Percentiles rank a stretch among this genome's conserved stretches.
phyloP scores from a whole-genome alignment of 2,113 vertebrate genomes.

The Geococcyx californianus region DNA sequence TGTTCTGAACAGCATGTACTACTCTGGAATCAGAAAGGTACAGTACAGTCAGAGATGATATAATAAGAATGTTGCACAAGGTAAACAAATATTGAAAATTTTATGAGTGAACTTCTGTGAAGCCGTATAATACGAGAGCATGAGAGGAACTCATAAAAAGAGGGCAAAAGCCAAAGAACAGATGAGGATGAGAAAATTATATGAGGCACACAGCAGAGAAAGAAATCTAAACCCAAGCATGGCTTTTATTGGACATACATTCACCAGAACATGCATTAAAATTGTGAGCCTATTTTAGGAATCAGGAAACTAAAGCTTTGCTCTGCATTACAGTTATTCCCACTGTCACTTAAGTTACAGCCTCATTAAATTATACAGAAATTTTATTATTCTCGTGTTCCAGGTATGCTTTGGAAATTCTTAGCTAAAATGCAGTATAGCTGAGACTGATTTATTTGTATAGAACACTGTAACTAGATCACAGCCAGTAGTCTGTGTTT shows the following conservation, averaged over 20 bases:
- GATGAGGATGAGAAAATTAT: not conserved
- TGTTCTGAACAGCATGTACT: not conserved
- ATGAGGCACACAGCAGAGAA: not conserved
- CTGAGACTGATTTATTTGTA: constrained; percentile 4
- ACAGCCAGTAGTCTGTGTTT: not conserved
- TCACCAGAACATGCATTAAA: not conserved
- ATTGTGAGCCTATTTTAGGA: not conserved
- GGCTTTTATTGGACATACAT: not conserved
- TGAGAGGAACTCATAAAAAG: constrained; percentile 32
- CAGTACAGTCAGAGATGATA: constrained; percentile 4
- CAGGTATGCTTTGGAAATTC: not conserved
- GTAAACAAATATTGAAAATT: constrained; percentile 53
- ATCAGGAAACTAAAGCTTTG: not conserved
- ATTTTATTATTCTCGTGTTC: not conserved
- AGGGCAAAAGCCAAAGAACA: constrained; percentile 39
- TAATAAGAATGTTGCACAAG: not conserved
- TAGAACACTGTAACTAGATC: not conserved
- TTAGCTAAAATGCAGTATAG: not conserved
- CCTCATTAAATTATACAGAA: constrained; percentile 5
- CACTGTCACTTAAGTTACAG: not conserved
- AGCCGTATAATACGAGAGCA: not conserved
- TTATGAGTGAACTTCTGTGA: constrained; percentile 46
- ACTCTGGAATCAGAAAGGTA: constrained; percentile 44
- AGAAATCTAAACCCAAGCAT: not conserved
- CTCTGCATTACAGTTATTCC: constrained; percentile 6